phyloP scores from a whole-genome alignment of 2,797 vertebrate species.

The Chiloscyllium punctatum region DNA sequence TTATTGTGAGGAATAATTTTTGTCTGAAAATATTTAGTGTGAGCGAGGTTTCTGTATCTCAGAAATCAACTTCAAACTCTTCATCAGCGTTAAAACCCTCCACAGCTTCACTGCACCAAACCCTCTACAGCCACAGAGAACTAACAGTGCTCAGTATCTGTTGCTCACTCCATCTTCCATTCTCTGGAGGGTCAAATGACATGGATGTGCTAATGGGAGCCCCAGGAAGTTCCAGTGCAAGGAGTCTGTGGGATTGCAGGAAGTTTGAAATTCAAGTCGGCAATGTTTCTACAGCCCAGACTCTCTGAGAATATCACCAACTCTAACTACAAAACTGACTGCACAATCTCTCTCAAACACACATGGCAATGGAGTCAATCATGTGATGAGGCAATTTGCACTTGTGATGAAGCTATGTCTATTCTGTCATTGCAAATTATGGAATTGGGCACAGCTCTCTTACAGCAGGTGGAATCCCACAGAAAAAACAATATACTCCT shows the following conservation, averaged over 20 bases:
- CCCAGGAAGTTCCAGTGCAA: too few relatives aligned
- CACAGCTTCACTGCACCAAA: background rate
- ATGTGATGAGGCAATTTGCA: background rate
- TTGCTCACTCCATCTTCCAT: background rate
- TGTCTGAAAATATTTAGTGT: background rate
- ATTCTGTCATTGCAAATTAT: background rate
- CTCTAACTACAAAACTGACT: too few relatives aligned
- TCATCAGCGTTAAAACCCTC: background rate
- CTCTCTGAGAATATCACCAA: too few relatives aligned
- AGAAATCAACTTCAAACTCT: background rate
- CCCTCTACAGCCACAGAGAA: background rate
- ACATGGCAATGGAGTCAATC: background rate
- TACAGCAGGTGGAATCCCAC: background rate
- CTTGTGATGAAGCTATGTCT: background rate
- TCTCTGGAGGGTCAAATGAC: too few relatives aligned
- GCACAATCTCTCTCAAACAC: too few relatives aligned
- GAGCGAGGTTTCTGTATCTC: background rate
- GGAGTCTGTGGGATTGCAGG: too few relatives aligned
- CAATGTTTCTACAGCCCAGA: too few relatives aligned
- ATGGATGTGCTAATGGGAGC: too few relatives aligned
- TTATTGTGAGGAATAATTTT: background rate
- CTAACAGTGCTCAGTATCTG: background rate
- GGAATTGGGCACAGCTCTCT: background rate
- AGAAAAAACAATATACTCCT: background rate
- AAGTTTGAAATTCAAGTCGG: too few relatives aligned